A percentile compares a stretch with the other conserved stretches of the same genome.
Evolutionary conservation across 2,797 vertebrate species (phyloP).

Genomic region (Cryptoprocta ferox): DNA sequence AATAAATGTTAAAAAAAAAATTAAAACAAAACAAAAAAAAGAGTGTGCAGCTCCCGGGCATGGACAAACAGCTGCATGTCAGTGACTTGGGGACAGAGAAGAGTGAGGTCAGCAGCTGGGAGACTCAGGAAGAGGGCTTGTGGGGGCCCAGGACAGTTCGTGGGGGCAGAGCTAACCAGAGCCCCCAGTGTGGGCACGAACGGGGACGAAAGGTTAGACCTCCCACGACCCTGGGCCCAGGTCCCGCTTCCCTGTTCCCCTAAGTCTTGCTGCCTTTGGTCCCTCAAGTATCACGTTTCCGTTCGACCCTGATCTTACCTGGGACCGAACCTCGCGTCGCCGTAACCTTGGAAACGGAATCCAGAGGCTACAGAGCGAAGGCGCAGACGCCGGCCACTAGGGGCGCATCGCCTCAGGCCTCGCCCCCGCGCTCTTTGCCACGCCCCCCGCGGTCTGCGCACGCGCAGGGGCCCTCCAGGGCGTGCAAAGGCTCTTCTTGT

Average conservation of each 20-base stretch:
- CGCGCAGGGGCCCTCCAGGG: fast-evolving
- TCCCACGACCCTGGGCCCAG: not conserved
- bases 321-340: not conserved
- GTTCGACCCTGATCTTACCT: not conserved
- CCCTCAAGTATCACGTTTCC: not conserved
- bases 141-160: not conserved
- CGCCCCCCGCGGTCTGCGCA: not conserved
- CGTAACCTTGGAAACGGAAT: not conserved
- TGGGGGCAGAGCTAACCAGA: not conserved
- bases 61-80: slow-evolving; percentile 93
- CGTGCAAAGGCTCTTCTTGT: fast-evolving
- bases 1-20: too few relatives aligned
- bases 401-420: not conserved
- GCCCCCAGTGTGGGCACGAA: not conserved
- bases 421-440: not conserved
- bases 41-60: slow-evolving; percentile 91
- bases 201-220: not conserved
- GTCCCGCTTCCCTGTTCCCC: not conserved
- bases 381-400: not conserved
- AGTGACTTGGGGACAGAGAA: slow-evolving; percentile 24
- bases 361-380: fast-evolving
- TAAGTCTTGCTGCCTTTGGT: not conserved
- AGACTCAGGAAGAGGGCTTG: too few relatives aligned
- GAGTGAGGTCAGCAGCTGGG: not conserved
- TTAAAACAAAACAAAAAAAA: slow-evolving; percentile 71